phyloP scores from a whole-genome alignment of 2,113 vertebrate genomes.

The Chionomys nivalis region DNA sequence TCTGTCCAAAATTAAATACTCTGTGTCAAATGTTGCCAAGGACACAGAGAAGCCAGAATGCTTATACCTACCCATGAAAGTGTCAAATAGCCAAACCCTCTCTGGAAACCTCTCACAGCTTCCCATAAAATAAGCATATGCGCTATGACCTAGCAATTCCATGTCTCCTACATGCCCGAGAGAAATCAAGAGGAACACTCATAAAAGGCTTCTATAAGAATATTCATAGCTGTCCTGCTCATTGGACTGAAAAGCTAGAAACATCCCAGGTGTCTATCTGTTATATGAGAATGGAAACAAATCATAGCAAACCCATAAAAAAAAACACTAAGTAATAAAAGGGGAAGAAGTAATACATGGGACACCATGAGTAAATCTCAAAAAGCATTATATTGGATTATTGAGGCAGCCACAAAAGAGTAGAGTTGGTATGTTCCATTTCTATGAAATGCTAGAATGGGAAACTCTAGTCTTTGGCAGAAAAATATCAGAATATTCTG shows the following conservation, averaged over 20 bases:
- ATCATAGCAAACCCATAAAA: neutral
- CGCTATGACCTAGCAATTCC: neutral
- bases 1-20: neutral
- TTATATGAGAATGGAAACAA: constrained; percentile 20
- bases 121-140: constrained; percentile 26
- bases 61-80: neutral
- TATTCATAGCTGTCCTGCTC: neutral
- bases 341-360: neutral
- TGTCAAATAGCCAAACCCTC: neutral
- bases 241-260: neutral
- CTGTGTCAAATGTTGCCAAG: neutral
- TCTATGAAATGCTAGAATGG: neutral
- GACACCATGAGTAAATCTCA: neutral
- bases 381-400: neutral
- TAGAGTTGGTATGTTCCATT: neutral
- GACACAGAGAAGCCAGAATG: neutral
- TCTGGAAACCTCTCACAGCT: neutral
- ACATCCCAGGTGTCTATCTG: neutral
- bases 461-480: neutral
- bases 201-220: neutral
- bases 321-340: neutral
- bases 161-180: neutral
- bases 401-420: neutral
- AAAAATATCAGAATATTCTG: neutral
- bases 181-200: constrained; percentile 36